These are phyloP conservation scores for Bovichtus diacanthus DNA, from an alignment of 2,797 vertebrate species.

Conservation along the genomic window DNA sequence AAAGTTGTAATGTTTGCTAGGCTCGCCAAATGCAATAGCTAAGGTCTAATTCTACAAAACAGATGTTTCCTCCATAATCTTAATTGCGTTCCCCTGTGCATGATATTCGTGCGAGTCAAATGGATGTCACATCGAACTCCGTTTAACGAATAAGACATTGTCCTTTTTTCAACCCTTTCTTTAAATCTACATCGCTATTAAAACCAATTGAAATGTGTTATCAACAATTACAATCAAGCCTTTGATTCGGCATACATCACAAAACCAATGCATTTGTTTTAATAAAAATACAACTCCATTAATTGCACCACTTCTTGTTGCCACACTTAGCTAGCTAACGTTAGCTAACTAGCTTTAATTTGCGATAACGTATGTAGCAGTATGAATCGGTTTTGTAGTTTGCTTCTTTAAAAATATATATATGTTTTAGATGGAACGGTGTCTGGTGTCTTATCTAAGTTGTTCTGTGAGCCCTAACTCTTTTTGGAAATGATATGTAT, in stretches of 20 bases:
- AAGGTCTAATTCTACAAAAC: not conserved
- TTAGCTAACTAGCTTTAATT: not conserved
- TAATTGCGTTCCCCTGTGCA: accelerated
- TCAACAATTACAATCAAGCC: accelerated
- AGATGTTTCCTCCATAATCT: not conserved
- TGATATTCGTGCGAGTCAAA: not conserved
- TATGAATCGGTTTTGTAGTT: too few relatives aligned
- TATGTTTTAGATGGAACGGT: not conserved
- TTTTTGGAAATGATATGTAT: not conserved
- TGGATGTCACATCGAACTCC: not conserved
- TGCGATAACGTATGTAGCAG: not conserved
- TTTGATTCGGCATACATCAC: not conserved
- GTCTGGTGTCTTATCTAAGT: not conserved
- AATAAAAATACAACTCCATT: not conserved
- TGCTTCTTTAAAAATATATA: too few relatives aligned
- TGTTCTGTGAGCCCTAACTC: accelerated
- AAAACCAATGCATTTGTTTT: not conserved
- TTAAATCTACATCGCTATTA: accelerated
- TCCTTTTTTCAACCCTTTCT: not conserved
- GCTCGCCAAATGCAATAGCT: accelerated
- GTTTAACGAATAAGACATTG: not conserved
- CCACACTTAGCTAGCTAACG: not conserved
- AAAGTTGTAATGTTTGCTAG: not conserved
- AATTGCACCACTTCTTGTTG: not conserved
- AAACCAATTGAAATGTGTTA: accelerated